phyloP scores from a whole-genome alignment of 2,888 invertebrate species.

The Tetrapedia diversipes region DNA sequence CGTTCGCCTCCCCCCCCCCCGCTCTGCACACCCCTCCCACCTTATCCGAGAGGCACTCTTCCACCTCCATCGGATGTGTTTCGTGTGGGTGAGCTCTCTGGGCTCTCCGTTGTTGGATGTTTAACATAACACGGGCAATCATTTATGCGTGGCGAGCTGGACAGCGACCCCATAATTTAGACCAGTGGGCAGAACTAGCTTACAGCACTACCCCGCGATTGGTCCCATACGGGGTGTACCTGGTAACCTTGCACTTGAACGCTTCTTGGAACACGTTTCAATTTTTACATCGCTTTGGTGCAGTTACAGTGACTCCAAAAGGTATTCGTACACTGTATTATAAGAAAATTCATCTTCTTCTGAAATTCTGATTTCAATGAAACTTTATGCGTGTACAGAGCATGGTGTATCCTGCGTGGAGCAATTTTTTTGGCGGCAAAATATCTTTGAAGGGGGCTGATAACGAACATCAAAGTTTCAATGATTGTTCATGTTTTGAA shows the following conservation, averaged over 20 bases:
- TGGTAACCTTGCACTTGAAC: conserved; percentile 61
- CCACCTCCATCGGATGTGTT: conserved; percentile 70
- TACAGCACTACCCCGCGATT: conserved; percentile 66
- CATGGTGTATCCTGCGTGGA: no score
- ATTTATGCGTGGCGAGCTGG: conserved; percentile 81
- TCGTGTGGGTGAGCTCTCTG: conserved; percentile 77
- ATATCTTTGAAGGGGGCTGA: no score
- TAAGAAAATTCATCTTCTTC: no score
- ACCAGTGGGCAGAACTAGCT: conserved; percentile 79
- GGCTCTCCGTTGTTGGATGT: conserved; percentile 75
- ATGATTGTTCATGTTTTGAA: no score
- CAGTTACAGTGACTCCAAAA: no score
- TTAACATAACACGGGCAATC: conserved; percentile 83
- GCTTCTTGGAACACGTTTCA: conserved; percentile 41
- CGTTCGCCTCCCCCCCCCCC: conserved; percentile 73
- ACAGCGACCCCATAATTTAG: conserved; percentile 82
- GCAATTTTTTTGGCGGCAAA: no score
- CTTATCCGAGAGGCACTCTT: conserved; percentile 69
- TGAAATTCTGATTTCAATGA: no score
- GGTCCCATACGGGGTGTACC: conserved; percentile 67
- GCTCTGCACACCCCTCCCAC: conserved; percentile 65
- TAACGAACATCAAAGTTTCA: no score
- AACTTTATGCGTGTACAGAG: no score
- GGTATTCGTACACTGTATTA: no score
- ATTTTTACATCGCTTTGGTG: not conserved